Evolutionary conservation across 1,140 invertebrate genomes (phyloP).

Genomic region (Brachionus paranguensis): DNA sequence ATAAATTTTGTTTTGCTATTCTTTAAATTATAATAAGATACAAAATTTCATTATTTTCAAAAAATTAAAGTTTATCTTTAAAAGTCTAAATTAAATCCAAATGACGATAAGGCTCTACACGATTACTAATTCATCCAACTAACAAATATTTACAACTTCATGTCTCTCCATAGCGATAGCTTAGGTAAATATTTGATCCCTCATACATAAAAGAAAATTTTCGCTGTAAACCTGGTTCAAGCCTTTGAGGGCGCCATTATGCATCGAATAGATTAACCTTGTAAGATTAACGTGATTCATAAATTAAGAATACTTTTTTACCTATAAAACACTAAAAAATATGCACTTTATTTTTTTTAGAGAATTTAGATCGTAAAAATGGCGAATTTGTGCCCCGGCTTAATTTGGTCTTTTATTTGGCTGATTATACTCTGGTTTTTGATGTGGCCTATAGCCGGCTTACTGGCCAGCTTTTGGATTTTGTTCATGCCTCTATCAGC

Average conservation of each 20-base stretch:
- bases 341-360: neutral
- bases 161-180: neutral
- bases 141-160: neutral
- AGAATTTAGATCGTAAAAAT: neutral
- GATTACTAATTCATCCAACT: neutral
- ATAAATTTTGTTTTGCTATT: too few relatives aligned
- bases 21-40: too few relatives aligned
- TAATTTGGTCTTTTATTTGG: constrained; percentile 38
- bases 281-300: neutral
- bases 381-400: constrained; percentile 19
- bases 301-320: neutral
- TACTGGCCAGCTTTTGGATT: constrained; percentile 12
- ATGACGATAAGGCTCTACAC: neutral
- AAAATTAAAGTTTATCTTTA: too few relatives aligned
- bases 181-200: neutral
- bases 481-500: neutral
- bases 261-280: neutral
- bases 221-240: neutral
- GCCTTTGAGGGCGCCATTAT: neutral
- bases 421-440: constrained; percentile 12
- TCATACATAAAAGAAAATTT: neutral
- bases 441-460: constrained; percentile 29
- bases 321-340: neutral
- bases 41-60: too few relatives aligned
- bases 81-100: neutral